These are phyloP conservation scores for Leucoraja ocellata DNA, from an alignment of 2,797 vertebrate genomes.

Conservation along the genomic window DNA sequence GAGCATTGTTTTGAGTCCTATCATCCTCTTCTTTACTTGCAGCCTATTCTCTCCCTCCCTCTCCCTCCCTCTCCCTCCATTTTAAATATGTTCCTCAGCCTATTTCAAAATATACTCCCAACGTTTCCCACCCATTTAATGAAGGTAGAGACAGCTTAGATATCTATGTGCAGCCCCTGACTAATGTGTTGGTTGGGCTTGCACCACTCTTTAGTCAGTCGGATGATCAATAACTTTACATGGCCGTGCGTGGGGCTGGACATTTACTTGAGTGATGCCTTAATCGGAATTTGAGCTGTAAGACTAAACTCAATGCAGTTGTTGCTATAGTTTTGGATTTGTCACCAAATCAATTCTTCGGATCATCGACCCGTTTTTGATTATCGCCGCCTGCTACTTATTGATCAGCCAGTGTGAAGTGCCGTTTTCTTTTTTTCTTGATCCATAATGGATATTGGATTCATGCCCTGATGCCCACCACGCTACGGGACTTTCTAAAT, in stretches of 20 bases:
- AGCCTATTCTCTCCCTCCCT: no score
- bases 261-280: constrained; percentile 25
- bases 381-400: not conserved
- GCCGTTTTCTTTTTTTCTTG: not conserved
- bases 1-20: no score
- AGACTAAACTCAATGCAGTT: constrained; percentile 13
- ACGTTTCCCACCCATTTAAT: not conserved
- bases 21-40: no score
- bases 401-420: constrained; percentile 12
- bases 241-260: not conserved
- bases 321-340: constrained; percentile 11
- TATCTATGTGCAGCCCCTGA: not conserved
- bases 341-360: constrained; percentile 32
- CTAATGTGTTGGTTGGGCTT: not conserved
- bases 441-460: constrained; percentile 9
- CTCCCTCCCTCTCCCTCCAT: not conserved
- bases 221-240: constrained; percentile 16
- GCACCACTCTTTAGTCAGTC: not conserved
- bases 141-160: not conserved
- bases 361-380: constrained; percentile 27
- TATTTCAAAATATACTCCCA: not conserved
- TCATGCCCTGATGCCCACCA: not conserved
- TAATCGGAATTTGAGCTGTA: constrained; percentile 7
- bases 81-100: not conserved
- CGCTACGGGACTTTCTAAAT: not conserved